Evolutionary conservation across 1,140 invertebrate genomes (phyloP).

Genomic region (Aplysia californica): DNA sequence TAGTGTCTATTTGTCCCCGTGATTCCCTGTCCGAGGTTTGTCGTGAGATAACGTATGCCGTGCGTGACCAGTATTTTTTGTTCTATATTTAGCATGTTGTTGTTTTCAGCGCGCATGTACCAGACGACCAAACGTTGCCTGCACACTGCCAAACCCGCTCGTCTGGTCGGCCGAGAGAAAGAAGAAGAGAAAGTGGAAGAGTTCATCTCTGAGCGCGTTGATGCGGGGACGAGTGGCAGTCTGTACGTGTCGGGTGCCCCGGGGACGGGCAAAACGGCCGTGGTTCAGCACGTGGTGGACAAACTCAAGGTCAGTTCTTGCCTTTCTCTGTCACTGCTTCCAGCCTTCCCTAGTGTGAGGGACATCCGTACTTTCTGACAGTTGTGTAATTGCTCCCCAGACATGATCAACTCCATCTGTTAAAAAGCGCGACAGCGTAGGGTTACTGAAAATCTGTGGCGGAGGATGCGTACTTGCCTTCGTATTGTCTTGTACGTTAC

Average conservation of each 20-base stretch:
- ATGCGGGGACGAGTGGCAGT: slow-evolving; percentile 78
- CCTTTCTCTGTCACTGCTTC: not conserved
- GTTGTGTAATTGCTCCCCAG: not conserved
- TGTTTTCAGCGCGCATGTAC: slow-evolving; percentile 48
- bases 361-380: not conserved
- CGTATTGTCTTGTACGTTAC: not conserved
- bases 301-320: slow-evolving; percentile 47
- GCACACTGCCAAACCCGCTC: slow-evolving; percentile 77
- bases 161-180: slow-evolving; percentile 81
- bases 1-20: not conserved
- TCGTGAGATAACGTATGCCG: not conserved
- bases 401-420: too few relatives aligned
- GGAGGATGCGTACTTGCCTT: too few relatives aligned
- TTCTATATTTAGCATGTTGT: not conserved
- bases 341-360: not conserved
- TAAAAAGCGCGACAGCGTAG: too few relatives aligned
- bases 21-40: not conserved
- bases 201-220: slow-evolving; percentile 79
- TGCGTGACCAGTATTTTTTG: not conserved
- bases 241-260: slow-evolving; percentile 95
- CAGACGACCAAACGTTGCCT: slow-evolving; percentile 72
- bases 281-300: slow-evolving; percentile 79
- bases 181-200: slow-evolving; percentile 78
- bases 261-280: slow-evolving; percentile 96
- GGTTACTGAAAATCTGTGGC: too few relatives aligned